Conservation (phyloP, 2,113 vertebrate species). For the Oreochromis niloticus region DNA sequence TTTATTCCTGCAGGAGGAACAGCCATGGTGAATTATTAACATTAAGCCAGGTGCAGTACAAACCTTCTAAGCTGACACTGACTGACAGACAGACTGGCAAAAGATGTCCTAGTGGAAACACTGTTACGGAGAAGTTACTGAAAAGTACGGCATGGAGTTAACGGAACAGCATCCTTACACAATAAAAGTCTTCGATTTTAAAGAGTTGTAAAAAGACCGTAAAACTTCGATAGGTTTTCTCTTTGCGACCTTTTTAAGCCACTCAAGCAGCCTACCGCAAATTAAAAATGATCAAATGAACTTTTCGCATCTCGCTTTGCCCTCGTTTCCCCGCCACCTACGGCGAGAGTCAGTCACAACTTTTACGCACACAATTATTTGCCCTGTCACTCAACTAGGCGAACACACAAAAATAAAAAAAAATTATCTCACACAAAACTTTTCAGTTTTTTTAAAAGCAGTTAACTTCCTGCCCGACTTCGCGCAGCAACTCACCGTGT, state of each 20-base stretch:
- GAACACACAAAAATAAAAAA: accelerated
- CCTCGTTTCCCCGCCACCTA: not conserved
- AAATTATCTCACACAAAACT: not conserved
- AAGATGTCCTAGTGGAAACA: not conserved
- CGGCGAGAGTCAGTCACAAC: not conserved
- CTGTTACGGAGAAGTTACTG: not conserved
- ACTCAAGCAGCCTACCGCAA: no score
- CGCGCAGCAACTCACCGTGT: conserved; percentile 51
- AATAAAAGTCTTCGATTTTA: not conserved
- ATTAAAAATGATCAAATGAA: not conserved
- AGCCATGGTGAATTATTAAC: conserved; percentile 61
- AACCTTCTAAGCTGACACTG: not conserved
- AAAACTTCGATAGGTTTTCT: not conserved
- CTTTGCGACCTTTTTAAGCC: not conserved
- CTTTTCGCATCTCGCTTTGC: not conserved
- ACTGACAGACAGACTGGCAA: not conserved
- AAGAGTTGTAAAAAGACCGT: not conserved
- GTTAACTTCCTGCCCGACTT: not conserved
- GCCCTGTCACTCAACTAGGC: not conserved
- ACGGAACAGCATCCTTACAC: not conserved
- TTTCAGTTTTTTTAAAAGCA: not conserved
- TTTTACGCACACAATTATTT: not conserved
- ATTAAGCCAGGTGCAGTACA: not conserved
- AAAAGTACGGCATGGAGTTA: not conserved
- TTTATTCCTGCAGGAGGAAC: conserved; percentile 72